phyloP scores from a whole-genome alignment of 2,113 vertebrate species.

The Tyto alba region DNA sequence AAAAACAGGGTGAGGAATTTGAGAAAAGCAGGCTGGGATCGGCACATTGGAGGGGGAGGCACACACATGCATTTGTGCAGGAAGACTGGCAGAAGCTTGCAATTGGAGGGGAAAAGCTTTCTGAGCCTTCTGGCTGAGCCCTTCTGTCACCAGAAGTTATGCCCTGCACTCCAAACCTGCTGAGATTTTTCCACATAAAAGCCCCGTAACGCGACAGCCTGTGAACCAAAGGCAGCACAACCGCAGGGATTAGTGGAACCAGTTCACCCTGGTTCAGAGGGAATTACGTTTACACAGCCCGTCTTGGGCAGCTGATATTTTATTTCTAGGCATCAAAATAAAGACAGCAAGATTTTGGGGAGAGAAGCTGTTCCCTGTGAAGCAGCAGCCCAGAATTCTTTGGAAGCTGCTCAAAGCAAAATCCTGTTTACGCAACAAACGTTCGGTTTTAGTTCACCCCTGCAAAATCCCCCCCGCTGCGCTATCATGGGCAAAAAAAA shows the following conservation, averaged over 20 bases:
- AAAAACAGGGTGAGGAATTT: neutral
- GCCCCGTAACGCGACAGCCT: neutral
- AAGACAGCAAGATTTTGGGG: neutral
- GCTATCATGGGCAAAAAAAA: neutral
- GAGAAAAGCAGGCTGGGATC: neutral
- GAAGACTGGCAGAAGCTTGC: neutral
- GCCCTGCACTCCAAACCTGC: neutral
- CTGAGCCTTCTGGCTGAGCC: neutral
- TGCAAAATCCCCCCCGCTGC: neutral
- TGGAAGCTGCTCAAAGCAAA: constrained; percentile 16
- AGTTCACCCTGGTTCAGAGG: neutral
- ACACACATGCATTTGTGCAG: neutral
- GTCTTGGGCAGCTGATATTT: neutral
- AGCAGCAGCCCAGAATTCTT: neutral
- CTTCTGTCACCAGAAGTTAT: neutral
- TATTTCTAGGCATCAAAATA: neutral
- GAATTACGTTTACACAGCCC: neutral
- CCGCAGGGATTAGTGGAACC: neutral
- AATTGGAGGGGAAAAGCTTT: neutral
- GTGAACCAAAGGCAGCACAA: neutral
- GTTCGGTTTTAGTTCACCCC: neutral
- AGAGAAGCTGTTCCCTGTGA: neutral
- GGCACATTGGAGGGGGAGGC: neutral
- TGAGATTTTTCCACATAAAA: neutral
- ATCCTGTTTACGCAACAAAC: neutral